Conservation (phyloP, 2,797 vertebrate species). For the Chelonia mydas region DNA sequence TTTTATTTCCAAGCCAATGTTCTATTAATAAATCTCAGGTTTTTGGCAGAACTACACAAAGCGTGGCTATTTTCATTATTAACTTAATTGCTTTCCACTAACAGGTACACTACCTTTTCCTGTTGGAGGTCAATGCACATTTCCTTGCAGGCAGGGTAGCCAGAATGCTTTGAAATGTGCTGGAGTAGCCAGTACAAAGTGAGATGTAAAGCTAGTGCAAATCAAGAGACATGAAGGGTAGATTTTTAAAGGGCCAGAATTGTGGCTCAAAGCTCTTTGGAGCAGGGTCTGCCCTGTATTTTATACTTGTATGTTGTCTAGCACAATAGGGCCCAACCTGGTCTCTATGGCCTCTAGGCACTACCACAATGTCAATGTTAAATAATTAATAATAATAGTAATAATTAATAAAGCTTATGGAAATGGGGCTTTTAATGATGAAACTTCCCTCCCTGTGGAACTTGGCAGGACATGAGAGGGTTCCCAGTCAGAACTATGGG, state of each 20-base stretch:
- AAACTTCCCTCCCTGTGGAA: neutral
- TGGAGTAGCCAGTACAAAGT: conserved; percentile 24
- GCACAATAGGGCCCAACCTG: neutral
- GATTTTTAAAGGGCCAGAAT: conserved; percentile 20
- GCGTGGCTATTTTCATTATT: conserved; percentile 59
- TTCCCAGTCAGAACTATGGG: neutral
- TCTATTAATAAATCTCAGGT: conserved; percentile 52
- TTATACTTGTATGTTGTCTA: neutral
- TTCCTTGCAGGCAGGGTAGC: conserved; percentile 31
- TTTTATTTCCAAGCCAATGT: conserved; percentile 1
- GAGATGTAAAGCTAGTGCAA: conserved; percentile 31
- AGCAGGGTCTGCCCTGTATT: neutral
- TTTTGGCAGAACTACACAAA: conserved; percentile 50
- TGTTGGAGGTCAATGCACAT: conserved; percentile 25
- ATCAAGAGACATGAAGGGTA: neutral
- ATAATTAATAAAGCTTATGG: neutral
- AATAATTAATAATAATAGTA: neutral
- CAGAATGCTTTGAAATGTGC: conserved; percentile 45
- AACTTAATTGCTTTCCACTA: conserved; percentile 56
- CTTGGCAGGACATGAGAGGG: neutral
- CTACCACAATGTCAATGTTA: neutral
- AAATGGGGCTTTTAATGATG: neutral
- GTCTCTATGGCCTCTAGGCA: neutral
- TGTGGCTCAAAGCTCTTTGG: conserved; percentile 2
- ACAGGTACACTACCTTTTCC: conserved; percentile 33